A percentile compares a stretch with the other conserved stretches of the same genome.
These are phyloP conservation scores for Dendrolimus pini DNA, from an alignment of 2,888 invertebrate species.

Conservation along the genomic window DNA sequence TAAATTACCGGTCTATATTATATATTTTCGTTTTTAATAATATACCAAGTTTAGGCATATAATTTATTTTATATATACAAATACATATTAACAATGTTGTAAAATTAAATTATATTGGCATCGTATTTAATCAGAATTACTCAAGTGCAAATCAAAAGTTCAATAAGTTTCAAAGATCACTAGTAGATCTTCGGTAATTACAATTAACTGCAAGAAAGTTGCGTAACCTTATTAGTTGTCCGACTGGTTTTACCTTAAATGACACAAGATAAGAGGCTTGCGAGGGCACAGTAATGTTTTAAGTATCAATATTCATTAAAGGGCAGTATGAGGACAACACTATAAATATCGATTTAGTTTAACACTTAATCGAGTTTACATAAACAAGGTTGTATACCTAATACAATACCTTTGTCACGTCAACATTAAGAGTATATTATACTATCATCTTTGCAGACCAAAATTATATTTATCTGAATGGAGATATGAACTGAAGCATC, in stretches of 20 bases:
- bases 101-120: too few relatives aligned
- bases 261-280: conserved; percentile 13
- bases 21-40: background rate
- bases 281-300: conserved; percentile 26
- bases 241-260: conserved; percentile 36
- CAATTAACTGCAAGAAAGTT: conserved; percentile 29
- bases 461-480: too few relatives aligned
- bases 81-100: too few relatives aligned
- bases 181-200: conserved; percentile 22
- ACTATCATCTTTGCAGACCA: too few relatives aligned
- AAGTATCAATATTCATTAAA: conserved; percentile 12
- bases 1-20: background rate
- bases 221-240: conserved; percentile 32
- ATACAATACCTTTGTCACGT: background rate
- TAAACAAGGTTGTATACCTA: background rate
- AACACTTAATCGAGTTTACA: conserved; percentile 5
- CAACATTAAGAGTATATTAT: background rate
- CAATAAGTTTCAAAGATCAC: conserved; percentile 28
- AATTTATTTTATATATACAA: too few relatives aligned
- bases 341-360: conserved; percentile 8
- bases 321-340: conserved; percentile 3
- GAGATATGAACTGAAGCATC: too few relatives aligned
- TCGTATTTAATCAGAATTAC: too few relatives aligned
- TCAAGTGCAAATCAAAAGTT: too few relatives aligned
- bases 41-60: too few relatives aligned